Evolutionary conservation across 2,888 invertebrate genomes (phyloP), one percentile per base, ranked within the genome.

Genomic region (Parapristionchus giblindavisi): DNA sequence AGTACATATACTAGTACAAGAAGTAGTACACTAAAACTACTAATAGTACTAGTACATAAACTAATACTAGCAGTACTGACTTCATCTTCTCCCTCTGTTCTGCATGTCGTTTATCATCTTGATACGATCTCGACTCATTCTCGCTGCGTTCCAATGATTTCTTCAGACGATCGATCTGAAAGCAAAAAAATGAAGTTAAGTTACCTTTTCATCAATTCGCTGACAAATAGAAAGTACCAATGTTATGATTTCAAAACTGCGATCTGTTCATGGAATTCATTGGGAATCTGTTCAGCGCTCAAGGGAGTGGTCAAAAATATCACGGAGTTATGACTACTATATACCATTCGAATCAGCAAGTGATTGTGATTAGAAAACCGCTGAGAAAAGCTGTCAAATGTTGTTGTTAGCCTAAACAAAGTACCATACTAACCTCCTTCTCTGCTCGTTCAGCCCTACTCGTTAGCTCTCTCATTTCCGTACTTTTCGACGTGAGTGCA

Each of bases 41-140:
- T 6, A 14, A n/a, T 54, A n/a, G n/a, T 14, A 48, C 2, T 40
- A 61, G 38, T 3, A n/a, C 8, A 40, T 40, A 4, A 5, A 43
- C 43, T 43, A 43, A 14, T 17, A 43, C 11, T 17, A 14, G 17
- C 17, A 8, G 43, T 14, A 43, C 68, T n/a, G 27, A 68, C 68
- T 52, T 68, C 36, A 56, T 71, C 70, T 71, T 71, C 56, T 71
- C 70, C 56, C 70, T 54, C 24, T 71, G 70, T 40, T 71, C 70
- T 24, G 43, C 38, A n/a, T 34, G 14, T 56, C 70, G 54, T 40
- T 71, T 71, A 38, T 71, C 70, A 24, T 71, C 70, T 6, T 71
- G 54, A 27, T 36, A 40, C 32, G n/a, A 17, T n/a, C 43, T 43
- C 3, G 61, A 27, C 34, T 73, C 73, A 4, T 43, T 43, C 51